A percentile compares a stretch with the other conserved stretches of the same genome.
phyloP scores from a whole-genome alignment of 2,888 invertebrate species.

The Trissolcus brochymenae region DNA sequence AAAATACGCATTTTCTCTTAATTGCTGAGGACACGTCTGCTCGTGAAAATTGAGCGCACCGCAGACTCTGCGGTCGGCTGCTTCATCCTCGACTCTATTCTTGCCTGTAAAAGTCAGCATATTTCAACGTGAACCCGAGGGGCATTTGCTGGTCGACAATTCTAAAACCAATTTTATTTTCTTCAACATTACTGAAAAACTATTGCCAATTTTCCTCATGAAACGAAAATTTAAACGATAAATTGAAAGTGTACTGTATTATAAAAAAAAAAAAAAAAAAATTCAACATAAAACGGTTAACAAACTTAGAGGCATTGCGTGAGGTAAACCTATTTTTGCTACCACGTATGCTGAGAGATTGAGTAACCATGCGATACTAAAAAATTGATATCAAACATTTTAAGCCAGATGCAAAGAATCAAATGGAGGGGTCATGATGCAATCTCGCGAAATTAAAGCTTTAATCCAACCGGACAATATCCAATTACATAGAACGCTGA shows the following conservation, averaged over 20 bases:
- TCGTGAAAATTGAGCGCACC: conserved; percentile 75
- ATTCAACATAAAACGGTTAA: not conserved
- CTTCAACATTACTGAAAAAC: conserved; percentile 30
- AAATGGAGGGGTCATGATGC: conserved; percentile 61
- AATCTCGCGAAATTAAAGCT: conserved; percentile 73
- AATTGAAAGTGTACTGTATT: not conserved
- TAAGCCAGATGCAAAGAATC: conserved; percentile 51
- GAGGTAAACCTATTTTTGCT: conserved; percentile 36
- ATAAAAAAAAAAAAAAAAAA: not conserved
- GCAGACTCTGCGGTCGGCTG: conserved; percentile 73
- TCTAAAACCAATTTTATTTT: conserved; percentile 33
- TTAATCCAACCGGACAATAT: conserved; percentile 74
- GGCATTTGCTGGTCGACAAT: conserved; percentile 49
- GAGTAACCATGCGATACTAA: conserved; percentile 45
- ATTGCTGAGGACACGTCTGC: conserved; percentile 75
- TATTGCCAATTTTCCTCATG: conserved; percentile 7
- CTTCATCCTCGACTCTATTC: conserved; percentile 58
- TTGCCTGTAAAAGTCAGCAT: conserved; percentile 75
- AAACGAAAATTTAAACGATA: not conserved
- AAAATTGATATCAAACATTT: conserved; percentile 50
- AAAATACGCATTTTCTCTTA: conserved; percentile 63
- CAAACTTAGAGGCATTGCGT: conserved; percentile 6
- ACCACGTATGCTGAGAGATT: conserved; percentile 36
- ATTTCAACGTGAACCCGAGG: conserved; percentile 66
- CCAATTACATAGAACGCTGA: conserved; percentile 70